Evolutionary conservation across 1,140 invertebrate species (phyloP).

Genomic region (Bombus breviceps): DNA sequence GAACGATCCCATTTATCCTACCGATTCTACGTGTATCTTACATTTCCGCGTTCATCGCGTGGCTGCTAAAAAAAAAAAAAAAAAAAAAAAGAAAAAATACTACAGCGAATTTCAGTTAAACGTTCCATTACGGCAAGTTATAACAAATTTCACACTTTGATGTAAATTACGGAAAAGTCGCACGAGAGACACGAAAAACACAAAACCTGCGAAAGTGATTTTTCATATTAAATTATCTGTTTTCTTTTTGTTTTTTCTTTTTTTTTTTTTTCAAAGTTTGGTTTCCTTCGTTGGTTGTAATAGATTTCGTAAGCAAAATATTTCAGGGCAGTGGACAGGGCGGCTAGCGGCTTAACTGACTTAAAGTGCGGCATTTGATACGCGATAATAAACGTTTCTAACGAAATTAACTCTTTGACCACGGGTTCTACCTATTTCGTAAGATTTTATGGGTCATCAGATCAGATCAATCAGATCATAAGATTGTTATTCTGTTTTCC

Average conservation of each 20-base stretch:
- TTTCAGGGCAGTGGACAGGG: neutral
- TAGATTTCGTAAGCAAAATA: neutral
- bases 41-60: neutral
- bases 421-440: neutral
- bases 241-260: neutral
- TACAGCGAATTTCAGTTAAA: neutral
- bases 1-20: neutral
- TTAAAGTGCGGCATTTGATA: neutral
- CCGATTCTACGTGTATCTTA: slow-evolving; percentile 3
- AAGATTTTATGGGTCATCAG: neutral
- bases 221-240: neutral
- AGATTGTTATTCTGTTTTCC: neutral
- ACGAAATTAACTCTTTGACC: too few relatives aligned
- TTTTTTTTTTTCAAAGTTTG: neutral
- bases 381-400: neutral
- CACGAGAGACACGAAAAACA: neutral
- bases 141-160: neutral
- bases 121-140: too few relatives aligned
- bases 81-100: too few relatives aligned
- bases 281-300: neutral
- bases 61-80: too few relatives aligned
- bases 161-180: neutral
- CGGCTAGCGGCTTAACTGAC: neutral
- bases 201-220: neutral
- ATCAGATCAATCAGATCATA: neutral